These are phyloP conservation scores for Chloebia gouldiae DNA, from an alignment of 2,113 vertebrate species.

Conservation along the genomic window DNA sequence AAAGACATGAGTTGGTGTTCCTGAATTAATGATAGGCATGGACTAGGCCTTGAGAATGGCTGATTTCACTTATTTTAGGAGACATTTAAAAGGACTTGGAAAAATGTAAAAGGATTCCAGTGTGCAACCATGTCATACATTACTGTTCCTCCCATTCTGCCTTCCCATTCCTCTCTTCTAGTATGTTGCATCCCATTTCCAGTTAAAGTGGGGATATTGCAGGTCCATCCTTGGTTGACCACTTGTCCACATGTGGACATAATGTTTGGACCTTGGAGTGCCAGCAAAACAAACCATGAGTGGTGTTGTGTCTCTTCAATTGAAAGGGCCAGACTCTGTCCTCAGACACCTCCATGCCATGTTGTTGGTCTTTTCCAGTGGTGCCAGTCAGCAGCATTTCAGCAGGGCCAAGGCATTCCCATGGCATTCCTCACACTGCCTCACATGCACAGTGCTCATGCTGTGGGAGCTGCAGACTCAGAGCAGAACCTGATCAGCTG, in stretches of 20 bases:
- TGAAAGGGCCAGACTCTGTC: not conserved
- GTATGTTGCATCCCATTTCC: not conserved
- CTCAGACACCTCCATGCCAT: not conserved
- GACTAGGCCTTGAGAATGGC: not conserved
- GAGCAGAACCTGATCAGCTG: not conserved
- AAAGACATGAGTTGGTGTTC: not conserved
- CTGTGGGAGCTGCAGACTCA: not conserved
- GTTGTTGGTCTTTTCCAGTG: not conserved
- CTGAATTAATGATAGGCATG: not conserved
- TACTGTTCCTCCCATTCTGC: not conserved
- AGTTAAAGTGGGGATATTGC: not conserved
- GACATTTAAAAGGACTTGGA: not conserved
- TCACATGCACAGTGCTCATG: rapidly evolving
- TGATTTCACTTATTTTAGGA: not conserved
- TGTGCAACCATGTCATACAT: not conserved
- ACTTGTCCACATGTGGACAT: not conserved
- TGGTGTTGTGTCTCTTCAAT: not conserved
- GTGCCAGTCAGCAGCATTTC: not conserved
- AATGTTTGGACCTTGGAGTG: not conserved
- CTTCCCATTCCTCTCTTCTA: not conserved
- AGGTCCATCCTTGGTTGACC: not conserved
- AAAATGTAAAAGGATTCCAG: not conserved
- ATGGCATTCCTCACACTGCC: not conserved
- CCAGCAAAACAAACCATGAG: not conserved
- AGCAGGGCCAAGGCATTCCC: not conserved